Evolutionary conservation across 2,797 vertebrate species (phyloP).

Genomic region (Philypnodon macrostomus): DNA sequence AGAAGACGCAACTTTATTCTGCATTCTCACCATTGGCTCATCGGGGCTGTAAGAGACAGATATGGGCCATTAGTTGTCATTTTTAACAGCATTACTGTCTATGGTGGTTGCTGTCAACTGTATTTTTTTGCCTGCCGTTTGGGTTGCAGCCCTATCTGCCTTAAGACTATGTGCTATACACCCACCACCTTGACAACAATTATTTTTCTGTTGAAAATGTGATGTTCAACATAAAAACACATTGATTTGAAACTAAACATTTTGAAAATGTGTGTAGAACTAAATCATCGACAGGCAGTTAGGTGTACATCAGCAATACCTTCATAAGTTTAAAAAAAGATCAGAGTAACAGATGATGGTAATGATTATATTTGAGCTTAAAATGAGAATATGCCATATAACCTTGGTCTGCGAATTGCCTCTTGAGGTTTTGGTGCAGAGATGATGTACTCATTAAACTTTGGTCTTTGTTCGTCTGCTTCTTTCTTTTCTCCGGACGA

Average conservation of each 20-base stretch:
- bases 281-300: too few relatives aligned
- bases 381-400: conserved; percentile 13
- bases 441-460: conserved; percentile 82
- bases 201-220: too few relatives aligned
- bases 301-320: too few relatives aligned
- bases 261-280: too few relatives aligned
- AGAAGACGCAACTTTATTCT: conserved; percentile 89
- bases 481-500: conserved; percentile 84
- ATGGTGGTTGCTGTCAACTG: not conserved
- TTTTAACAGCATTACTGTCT: not conserved
- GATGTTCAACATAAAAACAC: too few relatives aligned
- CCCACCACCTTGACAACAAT: too few relatives aligned
- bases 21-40: conserved; percentile 86
- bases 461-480: conserved; percentile 67
- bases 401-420: conserved; percentile 90
- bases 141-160: too few relatives aligned
- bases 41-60: conserved; percentile 79
- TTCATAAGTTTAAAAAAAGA: too few relatives aligned
- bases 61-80: conserved; percentile 6
- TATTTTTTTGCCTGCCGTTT: not conserved
- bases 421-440: conserved; percentile 85
- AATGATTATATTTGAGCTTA: not conserved
- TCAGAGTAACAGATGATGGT: too few relatives aligned
- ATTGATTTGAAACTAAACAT: too few relatives aligned
- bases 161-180: too few relatives aligned